These are phyloP conservation scores for Sycobia sp. DNA, from an alignment of 1,140 invertebrate species.

Conservation along the genomic window DNA sequence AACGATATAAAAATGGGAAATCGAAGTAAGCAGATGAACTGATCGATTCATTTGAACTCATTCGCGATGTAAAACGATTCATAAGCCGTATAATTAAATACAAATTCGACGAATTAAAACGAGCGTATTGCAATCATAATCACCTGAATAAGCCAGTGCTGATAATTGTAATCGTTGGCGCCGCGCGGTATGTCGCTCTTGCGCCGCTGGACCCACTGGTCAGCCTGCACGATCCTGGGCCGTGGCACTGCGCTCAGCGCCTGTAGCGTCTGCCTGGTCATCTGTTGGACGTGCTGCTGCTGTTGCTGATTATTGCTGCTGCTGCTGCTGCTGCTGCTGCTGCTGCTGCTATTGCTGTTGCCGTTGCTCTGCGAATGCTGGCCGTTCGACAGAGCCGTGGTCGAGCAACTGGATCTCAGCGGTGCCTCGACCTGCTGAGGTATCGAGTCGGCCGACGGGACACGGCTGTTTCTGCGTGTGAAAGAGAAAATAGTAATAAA, in stretches of 20 bases:
- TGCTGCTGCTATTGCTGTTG: conserved; percentile 8
- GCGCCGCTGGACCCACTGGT: conserved; percentile 73
- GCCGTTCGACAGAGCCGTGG: conserved; percentile 44
- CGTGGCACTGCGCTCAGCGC: conserved; percentile 79
- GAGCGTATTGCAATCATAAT: no score
- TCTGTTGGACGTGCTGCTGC: conserved; percentile 63
- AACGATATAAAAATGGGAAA: no score
- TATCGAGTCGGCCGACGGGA: conserved; percentile 67
- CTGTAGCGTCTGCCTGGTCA: conserved; percentile 77
- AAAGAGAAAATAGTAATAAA: no score
- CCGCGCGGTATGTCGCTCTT: conserved; percentile 66
- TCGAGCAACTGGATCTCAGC: conserved; percentile 60
- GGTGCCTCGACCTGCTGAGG: conserved; percentile 58
- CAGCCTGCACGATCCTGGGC: conserved; percentile 70
- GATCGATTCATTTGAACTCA: no score
- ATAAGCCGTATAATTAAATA: no score
- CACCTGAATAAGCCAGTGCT: conserved; percentile 87
- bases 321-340: conserved; percentile 51
- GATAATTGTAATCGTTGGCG: conserved; percentile 72
- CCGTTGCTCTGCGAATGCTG: not conserved
- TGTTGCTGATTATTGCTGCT: conserved; percentile 50
- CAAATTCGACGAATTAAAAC: no score
- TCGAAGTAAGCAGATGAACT: no score
- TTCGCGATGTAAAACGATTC: no score
- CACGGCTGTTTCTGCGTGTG: conserved; percentile 63